Evolutionary conservation across 1,140 invertebrate species (phyloP).

Genomic region (Drosophila persimilis): DNA sequence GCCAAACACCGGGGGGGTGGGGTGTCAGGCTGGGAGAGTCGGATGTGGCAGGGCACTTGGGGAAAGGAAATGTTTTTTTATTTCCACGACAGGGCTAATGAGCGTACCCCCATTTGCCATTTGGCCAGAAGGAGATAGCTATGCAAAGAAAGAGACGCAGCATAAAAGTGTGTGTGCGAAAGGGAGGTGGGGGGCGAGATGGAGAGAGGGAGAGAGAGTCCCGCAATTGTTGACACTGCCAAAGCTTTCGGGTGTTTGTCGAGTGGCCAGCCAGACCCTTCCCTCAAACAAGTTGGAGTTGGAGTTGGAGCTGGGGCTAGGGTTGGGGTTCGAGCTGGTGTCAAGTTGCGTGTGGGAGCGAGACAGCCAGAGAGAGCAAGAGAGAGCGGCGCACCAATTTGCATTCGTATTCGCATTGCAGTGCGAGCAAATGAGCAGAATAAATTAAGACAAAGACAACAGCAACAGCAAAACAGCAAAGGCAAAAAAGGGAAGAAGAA

Average conservation of each 20-base stretch:
- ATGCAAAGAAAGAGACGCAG: not conserved
- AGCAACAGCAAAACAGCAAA: conserved; percentile 1
- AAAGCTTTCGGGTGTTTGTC: conserved; percentile 76
- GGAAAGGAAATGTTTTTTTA: conserved; percentile 71
- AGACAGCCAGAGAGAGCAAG: conserved; percentile 9
- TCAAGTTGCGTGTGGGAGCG: conserved; percentile 20
- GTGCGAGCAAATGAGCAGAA: conserved; percentile 63
- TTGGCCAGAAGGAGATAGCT: conserved; percentile 12
- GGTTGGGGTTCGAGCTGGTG: conserved; percentile 4
- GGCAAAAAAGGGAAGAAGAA: not conserved
- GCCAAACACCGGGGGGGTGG: conserved; percentile 4
- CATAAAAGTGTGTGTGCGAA: no score
- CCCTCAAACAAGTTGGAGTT: no score
- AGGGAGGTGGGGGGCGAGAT: not conserved
- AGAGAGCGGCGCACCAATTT: conserved; percentile 44
- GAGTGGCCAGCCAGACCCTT: conserved; percentile 28
- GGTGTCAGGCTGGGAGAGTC: conserved; percentile 37
- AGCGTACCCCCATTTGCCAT: conserved; percentile 15
- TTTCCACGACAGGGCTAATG: conserved; percentile 43
- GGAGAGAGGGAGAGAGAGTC: not conserved
- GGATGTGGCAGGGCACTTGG: conserved; percentile 71
- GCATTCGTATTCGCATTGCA: conserved; percentile 47
- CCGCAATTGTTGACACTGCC: conserved; percentile 37
- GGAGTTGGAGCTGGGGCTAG: no score
- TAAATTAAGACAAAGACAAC: conserved; percentile 59